Percentiles rank a stretch among this genome's conserved stretches.
Evolutionary conservation across 2,888 invertebrate genomes (phyloP).

Genomic region (Sericinus montela): DNA sequence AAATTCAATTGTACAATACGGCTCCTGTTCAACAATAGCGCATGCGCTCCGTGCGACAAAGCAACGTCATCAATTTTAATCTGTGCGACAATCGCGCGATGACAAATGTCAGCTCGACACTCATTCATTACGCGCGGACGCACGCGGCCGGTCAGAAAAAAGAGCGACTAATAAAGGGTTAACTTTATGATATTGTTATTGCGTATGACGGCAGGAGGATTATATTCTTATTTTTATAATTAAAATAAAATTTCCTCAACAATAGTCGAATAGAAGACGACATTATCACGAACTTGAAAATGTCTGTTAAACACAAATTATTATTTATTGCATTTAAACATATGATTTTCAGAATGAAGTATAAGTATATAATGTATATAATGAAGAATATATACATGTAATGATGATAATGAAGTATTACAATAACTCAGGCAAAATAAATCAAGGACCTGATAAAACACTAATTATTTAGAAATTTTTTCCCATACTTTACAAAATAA

Average conservation of each 20-base stretch:
- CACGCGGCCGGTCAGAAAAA: slow-evolving; percentile 55
- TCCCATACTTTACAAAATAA: background rate
- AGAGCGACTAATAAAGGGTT: slow-evolving; percentile 73
- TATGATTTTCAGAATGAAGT: too few species aligned
- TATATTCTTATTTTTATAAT: slow-evolving; percentile 36
- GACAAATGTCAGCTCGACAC: slow-evolving; percentile 76
- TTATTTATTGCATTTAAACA: too few species aligned
- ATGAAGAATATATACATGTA: too few species aligned
- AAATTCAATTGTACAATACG: slow-evolving; percentile 53
- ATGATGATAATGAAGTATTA: too few species aligned
- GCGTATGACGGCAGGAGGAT: slow-evolving; percentile 51
- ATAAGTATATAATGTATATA: too few species aligned
- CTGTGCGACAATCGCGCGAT: slow-evolving; percentile 76
- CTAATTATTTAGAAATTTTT: too few species aligned
- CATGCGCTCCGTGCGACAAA: slow-evolving; percentile 62
- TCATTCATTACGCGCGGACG: slow-evolving; percentile 69
- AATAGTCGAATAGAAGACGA: too few species aligned
- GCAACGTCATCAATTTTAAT: slow-evolving; percentile 79
- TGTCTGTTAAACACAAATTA: too few species aligned
- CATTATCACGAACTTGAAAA: too few species aligned
- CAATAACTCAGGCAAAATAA: too few species aligned
- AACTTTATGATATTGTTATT: slow-evolving; percentile 52
- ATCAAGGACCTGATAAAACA: too few species aligned
- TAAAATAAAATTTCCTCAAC: background rate
- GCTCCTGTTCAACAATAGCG: slow-evolving; percentile 48